Conservation (phyloP, 2,888 invertebrate species). For the Eueremaeus valkanovi region DNA sequence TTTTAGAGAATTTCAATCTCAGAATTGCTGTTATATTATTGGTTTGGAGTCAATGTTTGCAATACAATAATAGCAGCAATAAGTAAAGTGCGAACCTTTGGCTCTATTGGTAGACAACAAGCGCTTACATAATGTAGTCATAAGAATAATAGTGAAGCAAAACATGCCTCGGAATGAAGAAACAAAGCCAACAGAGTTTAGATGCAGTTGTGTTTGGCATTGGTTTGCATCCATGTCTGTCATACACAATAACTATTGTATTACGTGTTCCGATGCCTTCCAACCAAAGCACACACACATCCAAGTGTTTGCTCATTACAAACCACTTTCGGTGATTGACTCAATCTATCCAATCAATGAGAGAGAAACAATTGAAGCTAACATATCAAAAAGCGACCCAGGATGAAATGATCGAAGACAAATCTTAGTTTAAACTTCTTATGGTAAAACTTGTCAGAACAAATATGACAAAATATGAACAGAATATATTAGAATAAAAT, state of each 20-base stretch:
- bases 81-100: background rate
- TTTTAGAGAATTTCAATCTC: too few relatives aligned
- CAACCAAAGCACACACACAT: background rate
- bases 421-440: too few relatives aligned
- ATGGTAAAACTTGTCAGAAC: too few relatives aligned
- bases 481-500: too few relatives aligned
- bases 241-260: background rate
- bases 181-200: background rate
- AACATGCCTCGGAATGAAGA: background rate
- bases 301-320: slow-evolving; percentile 12
- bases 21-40: too few relatives aligned
- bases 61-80: too few relatives aligned
- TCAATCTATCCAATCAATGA: background rate
- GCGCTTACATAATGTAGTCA: background rate
- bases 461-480: too few relatives aligned
- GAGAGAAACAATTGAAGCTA: too few relatives aligned
- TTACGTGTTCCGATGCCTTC: slow-evolving; percentile 13
- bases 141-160: background rate
- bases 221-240: background rate
- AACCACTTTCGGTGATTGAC: slow-evolving; percentile 1
- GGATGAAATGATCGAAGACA: too few relatives aligned
- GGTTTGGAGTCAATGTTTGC: too few relatives aligned
- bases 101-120: background rate
- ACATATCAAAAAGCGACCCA: too few relatives aligned
- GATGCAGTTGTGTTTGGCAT: too few relatives aligned